These are phyloP conservation scores for Orycteropus afer DNA, from an alignment of 2,113 vertebrate species.

Conservation along the genomic window DNA sequence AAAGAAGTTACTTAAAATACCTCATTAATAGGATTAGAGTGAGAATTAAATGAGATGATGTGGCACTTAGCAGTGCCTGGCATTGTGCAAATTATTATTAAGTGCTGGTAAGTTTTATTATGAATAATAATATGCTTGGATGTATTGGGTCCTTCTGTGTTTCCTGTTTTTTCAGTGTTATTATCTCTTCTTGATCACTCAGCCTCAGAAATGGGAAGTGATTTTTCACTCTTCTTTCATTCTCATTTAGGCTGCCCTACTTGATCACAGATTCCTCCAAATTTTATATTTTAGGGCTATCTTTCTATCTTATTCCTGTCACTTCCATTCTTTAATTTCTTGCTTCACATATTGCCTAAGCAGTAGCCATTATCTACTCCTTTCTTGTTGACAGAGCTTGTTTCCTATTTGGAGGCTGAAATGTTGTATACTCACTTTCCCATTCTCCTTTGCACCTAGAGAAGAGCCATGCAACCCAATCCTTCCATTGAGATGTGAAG, in stretches of 20 bases:
- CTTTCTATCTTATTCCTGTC: not conserved
- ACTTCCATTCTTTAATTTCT: not conserved
- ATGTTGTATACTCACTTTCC: not conserved
- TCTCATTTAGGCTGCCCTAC: not conserved
- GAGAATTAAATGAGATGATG: not conserved
- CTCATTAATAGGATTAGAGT: not conserved
- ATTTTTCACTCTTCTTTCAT: not conserved
- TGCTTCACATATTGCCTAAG: not conserved
- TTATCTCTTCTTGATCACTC: not conserved
- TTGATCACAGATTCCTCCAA: not conserved
- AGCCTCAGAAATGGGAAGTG: not conserved
- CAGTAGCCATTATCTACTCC: not conserved
- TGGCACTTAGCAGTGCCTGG: not conserved
- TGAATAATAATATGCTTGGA: not conserved
- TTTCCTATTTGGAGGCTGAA: not conserved
- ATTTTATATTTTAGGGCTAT: not conserved
- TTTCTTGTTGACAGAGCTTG: not conserved
- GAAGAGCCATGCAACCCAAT: not conserved
- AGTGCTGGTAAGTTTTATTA: not conserved
- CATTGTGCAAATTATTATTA: not conserved
- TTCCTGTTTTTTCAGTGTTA: not conserved
- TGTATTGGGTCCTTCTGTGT: not conserved
- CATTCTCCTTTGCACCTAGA: not conserved
- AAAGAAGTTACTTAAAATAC: not conserved
- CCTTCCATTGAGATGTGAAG: not conserved